Conservation (phyloP, 2,888 invertebrate species). For the Metacarcinus magister region DNA sequence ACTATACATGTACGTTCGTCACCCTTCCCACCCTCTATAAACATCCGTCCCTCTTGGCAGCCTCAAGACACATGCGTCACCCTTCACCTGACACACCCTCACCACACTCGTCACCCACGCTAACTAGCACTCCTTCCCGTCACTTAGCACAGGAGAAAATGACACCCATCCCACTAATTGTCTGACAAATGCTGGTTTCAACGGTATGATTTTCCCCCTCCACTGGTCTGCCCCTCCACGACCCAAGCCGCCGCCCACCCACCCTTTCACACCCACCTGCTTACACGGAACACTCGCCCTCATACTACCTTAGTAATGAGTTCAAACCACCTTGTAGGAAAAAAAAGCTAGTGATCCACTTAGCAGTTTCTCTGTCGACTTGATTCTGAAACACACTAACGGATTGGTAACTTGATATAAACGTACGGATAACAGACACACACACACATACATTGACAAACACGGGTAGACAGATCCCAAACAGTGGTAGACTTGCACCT, state of each 20-base stretch:
- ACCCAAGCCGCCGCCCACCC: background rate
- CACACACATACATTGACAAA: background rate
- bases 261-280: background rate
- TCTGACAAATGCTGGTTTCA: constrained; percentile 34
- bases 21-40: background rate
- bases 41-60: background rate
- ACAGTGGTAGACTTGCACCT: constrained; percentile 11
- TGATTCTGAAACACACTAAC: background rate
- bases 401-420: background rate
- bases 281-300: background rate
- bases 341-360: background rate
- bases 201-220: constrained; percentile 52
- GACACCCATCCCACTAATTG: constrained; percentile 44
- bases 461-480: background rate
- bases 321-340: background rate
- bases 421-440: background rate
- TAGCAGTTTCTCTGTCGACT: background rate
- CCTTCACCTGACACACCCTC: constrained; percentile 12
- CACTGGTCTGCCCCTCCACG: background rate
- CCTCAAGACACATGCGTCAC: background rate
- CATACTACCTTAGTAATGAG: background rate
- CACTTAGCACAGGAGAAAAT: constrained; percentile 50
- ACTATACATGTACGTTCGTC: background rate
- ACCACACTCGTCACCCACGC: constrained; percentile 13
- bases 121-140: constrained; percentile 13